Percentiles rank a stretch among this genome's conserved stretches.
Evolutionary conservation across 2,797 vertebrate genomes (phyloP).

Genomic region (Hypotaenidia okinawae): DNA sequence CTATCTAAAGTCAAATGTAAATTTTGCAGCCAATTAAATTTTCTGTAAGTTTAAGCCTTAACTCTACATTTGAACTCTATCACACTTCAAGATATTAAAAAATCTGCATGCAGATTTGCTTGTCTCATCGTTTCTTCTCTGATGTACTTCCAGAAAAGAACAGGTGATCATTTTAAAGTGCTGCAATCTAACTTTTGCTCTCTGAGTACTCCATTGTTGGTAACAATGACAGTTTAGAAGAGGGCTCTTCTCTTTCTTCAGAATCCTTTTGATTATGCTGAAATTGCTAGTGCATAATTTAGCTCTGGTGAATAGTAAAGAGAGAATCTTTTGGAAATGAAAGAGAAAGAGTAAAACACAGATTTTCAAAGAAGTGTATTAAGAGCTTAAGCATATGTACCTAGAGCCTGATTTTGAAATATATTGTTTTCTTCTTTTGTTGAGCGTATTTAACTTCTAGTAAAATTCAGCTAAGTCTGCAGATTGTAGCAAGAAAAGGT

Average conservation of each 20-base stretch:
- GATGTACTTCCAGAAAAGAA: background rate
- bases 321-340: background rate
- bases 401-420: background rate
- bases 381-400: background rate
- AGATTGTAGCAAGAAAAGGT: background rate
- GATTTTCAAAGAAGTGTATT: slow-evolving; percentile 33
- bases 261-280: slow-evolving; percentile 38
- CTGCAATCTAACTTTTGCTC: slow-evolving; percentile 8
- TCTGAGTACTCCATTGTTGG: slow-evolving; percentile 39
- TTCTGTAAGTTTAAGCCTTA: background rate
- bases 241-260: background rate
- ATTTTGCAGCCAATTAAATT: background rate
- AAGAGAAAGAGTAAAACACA: background rate
- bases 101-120: background rate
- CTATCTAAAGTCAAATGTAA: background rate
- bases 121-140: background rate
- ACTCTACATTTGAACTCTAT: background rate
- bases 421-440: background rate
- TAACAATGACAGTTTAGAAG: slow-evolving; percentile 21
- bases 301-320: background rate
- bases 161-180: background rate
- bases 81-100: background rate
- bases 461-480: background rate
- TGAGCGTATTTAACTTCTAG: background rate
- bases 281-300: slow-evolving; percentile 37